Evolutionary conservation across 2,888 invertebrate species (phyloP), one percentile per base, ranked within the genome.

Genomic region (Agrotis ipsilon): DNA sequence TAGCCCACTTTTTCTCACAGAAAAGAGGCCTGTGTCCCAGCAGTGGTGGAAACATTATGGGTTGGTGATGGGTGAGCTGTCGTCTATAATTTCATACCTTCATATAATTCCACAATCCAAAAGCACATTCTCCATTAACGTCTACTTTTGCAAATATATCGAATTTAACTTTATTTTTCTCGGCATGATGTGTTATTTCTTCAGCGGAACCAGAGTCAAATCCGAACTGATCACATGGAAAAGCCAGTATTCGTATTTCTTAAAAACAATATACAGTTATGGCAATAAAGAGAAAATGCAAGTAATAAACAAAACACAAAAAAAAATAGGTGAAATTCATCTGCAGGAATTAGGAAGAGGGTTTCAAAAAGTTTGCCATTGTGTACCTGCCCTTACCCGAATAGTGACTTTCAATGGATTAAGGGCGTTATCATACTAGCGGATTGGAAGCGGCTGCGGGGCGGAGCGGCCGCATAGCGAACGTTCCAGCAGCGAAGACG

Each of bases 141-240:
- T 82, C 63, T 16, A 82, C 51, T 72, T 74, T 80, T 19, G 55
- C 75, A 59, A 70, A 82, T 2, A 82, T 57, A 62, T 82, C 78
- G 19, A 82, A 75, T 72, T 63, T 72, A 14, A 69, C 54, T 16
- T 73, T 68, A 52, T 67, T 21, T 70, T 54, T 11, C 7, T 61
- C 24, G 9, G 72, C 78, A 61, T 72, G 58, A 24, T 27, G 9
- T 52, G 63, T 66, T 55, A 81, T 78, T 61, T 78, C 78, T 70
- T 75, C 64, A 1, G 66, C 18, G 4, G 78, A 57, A 6, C 65
- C 62, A 24, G 66, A 58, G 39, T 80, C 49, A 3, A 75, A 69
- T 55, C 64, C 64, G 60, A 82, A 82, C 49, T 82, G 82, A 49
- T 75, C 68, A 52, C 82, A 82, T 9, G 82, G 82, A 63, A 82